Evolutionary conservation across 2,113 vertebrate genomes (phyloP).

Genomic region (Lucifuga dentata): DNA sequence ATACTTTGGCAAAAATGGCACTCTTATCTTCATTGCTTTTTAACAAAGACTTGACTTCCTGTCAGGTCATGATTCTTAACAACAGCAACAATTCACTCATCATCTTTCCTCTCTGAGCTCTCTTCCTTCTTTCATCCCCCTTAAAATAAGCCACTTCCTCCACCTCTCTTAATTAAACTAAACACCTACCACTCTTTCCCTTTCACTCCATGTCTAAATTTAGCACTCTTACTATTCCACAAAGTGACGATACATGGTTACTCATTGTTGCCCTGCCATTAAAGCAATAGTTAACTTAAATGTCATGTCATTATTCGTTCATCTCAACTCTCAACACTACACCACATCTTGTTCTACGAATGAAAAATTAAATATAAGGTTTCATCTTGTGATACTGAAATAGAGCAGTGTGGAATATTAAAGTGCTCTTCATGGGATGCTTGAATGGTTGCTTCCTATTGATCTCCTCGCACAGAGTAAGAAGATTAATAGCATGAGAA

Average conservation of each 20-base stretch:
- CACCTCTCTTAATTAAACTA: conserved; percentile 19
- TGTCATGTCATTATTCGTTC: conserved; percentile 7
- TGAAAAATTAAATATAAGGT: conserved; percentile 25
- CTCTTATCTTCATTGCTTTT: conserved; percentile 51
- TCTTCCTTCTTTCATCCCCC: conserved; percentile 6
- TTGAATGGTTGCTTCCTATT: conserved; percentile 37
- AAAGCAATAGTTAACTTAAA: conserved; percentile 12
- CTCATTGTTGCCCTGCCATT: conserved; percentile 23
- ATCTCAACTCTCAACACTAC: conserved; percentile 1
- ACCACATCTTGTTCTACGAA: conserved; percentile 23
- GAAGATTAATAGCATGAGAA: conserved; percentile 25
- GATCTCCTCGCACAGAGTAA: conserved; percentile 58
- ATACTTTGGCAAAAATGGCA: conserved; percentile 31
- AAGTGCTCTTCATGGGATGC: neutral
- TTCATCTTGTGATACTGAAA: too few relatives aligned
- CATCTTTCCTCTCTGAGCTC: conserved; percentile 10
- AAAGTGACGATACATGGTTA: conserved; percentile 1
- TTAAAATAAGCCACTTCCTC: conserved; percentile 10
- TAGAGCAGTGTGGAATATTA: conserved; percentile 15
- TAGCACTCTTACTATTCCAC: conserved; percentile 19
- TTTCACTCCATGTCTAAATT: conserved; percentile 16
- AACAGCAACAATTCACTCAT: conserved; percentile 5
- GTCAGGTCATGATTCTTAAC: conserved; percentile 34
- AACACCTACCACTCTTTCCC: conserved; percentile 19
- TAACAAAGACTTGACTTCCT: conserved; percentile 35